Base-by-base conservation (phyloP, 2,888 invertebrate species). In the Ypsolopha sequella region DNA sequence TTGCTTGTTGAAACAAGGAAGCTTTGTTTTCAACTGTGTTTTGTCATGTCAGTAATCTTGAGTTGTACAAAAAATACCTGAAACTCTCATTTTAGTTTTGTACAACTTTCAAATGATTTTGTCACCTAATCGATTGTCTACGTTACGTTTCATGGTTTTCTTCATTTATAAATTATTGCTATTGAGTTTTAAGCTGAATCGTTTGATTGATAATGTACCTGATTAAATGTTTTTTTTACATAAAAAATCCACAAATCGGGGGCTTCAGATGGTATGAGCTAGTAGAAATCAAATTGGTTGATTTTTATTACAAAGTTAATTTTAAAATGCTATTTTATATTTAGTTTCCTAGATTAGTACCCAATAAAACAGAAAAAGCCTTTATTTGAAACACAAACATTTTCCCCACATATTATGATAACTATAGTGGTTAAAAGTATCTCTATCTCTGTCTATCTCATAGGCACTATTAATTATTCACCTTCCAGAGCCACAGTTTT, bases 171-270 rank as follows among this genome's bases (percentile, higher is more conserved):
- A 13, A 10, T 46, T 43, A 3, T 38, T 36, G 6, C 6, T 48
- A 36, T 14, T 48, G 10, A 48, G 13, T 14, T 48, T 6, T 48
- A 48, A 24, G 35, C 13, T 38, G 7, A 48, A 36, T 48, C 3
- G 3, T n/a, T 24, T 13, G 1, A 8, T 3, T 1, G 14, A 9
- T 41, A 54, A 54, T 54, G 80, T 66, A 78, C 80, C 73, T 66
- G 71, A 67, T 80, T 84, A 61, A 68, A 70, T 76, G 80, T 64
- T 74, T 80, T 85, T 54, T 84, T 80, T 34, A 7, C 6, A 62
- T 64, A 80, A 84, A 84, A 85, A 80, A 65, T 76, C 79, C 68
- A 80, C 57, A 65, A 84, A 76, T 76, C 65, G 73, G 78, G 80
- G 53, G 78, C 57, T 45, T 56, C 24, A n/a, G 45, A 38, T 51